These are phyloP conservation scores for Nannospalax galili DNA, from an alignment of 2,113 vertebrate genomes.

Conservation along the genomic window DNA sequence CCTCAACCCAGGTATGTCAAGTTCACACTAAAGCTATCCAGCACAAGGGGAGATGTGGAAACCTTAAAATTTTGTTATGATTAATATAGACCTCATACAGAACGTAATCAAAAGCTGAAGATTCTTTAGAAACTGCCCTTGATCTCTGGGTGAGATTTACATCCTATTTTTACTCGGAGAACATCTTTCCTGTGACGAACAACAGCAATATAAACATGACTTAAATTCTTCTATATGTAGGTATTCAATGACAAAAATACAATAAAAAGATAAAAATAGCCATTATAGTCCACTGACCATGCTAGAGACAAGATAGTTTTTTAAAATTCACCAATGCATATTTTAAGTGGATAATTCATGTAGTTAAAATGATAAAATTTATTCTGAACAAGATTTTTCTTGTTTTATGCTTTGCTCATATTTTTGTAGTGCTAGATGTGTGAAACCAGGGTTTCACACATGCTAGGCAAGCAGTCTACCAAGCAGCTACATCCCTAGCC, in stretches of 20 bases:
- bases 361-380: background rate
- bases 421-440: background rate
- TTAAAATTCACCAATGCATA: background rate
- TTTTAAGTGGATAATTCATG: background rate
- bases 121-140: background rate
- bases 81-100: background rate
- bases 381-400: background rate
- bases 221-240: background rate
- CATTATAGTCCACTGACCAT: background rate
- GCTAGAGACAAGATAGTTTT: background rate
- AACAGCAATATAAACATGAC: conserved; percentile 17
- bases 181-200: background rate
- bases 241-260: background rate
- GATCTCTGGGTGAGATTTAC: background rate
- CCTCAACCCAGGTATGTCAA: too few species aligned
- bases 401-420: background rate
- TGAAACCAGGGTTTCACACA: background rate
- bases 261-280: conserved; percentile 34
- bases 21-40: too few species aligned
- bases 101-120: background rate
- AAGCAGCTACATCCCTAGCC: too few species aligned
- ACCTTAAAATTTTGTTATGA: background rate
- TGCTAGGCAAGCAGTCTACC: background rate
- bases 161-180: background rate
- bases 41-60: too few species aligned